Percentiles rank a stretch among this genome's conserved stretches.
These are phyloP conservation scores for Caracal caracal DNA, from an alignment of 2,113 vertebrate genomes.

Conservation along the genomic window DNA sequence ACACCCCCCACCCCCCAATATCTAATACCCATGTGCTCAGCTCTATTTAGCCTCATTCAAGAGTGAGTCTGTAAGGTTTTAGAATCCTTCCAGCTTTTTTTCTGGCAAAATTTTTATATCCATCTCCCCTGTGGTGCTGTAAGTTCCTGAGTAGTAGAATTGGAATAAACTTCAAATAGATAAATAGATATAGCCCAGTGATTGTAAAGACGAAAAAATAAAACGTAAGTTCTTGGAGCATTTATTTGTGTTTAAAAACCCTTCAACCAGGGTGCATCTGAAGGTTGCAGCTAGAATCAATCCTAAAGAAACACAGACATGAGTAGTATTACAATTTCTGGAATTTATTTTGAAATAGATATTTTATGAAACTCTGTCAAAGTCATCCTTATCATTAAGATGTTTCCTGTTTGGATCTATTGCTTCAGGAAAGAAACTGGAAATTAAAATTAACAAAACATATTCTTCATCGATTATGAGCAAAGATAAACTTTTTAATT, in stretches of 20 bases:
- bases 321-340: not conserved
- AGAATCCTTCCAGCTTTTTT: not conserved
- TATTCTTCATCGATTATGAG: not conserved
- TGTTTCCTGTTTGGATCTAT: not conserved
- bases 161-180: constrained; percentile 6
- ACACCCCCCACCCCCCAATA: too few relatives aligned
- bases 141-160: not conserved
- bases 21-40: not conserved
- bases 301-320: not conserved
- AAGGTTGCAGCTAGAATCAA: not conserved
- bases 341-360: constrained; percentile 35
- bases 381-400: not conserved
- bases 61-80: not conserved
- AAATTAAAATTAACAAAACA: constrained; percentile 21
- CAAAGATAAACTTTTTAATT: not conserved
- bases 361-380: not conserved
- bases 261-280: not conserved
- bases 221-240: not conserved
- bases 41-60: not conserved
- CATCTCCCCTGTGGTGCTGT: not conserved
- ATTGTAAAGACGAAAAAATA: not conserved
- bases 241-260: constrained; percentile 44
- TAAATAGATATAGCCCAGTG: not conserved
- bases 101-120: constrained; percentile 43
- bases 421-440: constrained; percentile 14